phyloP scores from a whole-genome alignment of 2,113 vertebrate species.

The Chlamydotis undulata region DNA sequence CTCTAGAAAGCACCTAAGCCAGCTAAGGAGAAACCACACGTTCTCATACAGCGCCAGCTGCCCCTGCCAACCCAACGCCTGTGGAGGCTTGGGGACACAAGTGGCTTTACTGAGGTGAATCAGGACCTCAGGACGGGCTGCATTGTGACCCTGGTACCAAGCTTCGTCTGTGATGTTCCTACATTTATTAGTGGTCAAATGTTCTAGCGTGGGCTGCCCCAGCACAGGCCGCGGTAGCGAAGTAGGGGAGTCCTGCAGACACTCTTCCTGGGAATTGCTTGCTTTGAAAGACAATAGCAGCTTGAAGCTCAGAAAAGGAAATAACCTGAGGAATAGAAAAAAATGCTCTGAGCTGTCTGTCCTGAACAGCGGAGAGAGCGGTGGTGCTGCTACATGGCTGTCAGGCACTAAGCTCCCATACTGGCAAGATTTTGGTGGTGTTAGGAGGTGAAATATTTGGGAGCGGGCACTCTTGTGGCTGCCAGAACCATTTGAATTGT shows the following conservation, averaged over 20 bases:
- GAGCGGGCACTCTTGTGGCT: background rate
- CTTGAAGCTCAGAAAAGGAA: background rate
- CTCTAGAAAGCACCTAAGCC: background rate
- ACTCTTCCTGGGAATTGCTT: background rate
- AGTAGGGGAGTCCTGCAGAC: background rate
- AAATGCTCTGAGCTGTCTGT: background rate
- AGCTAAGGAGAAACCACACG: accelerated
- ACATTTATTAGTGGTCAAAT: accelerated
- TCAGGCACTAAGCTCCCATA: background rate
- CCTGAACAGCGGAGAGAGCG: background rate
- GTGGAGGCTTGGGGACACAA: accelerated
- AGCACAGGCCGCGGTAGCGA: accelerated
- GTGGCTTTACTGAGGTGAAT: background rate
- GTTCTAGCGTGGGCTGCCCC: background rate
- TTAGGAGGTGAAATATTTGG: slow-evolving; percentile 30
- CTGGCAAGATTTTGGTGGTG: background rate
- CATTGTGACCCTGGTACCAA: accelerated
- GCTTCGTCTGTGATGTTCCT: background rate
- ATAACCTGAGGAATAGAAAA: background rate
- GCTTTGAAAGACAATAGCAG: background rate
- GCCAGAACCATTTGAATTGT: slow-evolving; percentile 48
- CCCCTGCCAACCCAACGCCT: accelerated
- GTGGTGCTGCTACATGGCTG: background rate
- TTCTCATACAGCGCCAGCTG: accelerated
- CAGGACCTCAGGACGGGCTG: background rate